phyloP scores from a whole-genome alignment of 2,888 invertebrate genomes.

The Amblyjoppa fuscipennis region DNA sequence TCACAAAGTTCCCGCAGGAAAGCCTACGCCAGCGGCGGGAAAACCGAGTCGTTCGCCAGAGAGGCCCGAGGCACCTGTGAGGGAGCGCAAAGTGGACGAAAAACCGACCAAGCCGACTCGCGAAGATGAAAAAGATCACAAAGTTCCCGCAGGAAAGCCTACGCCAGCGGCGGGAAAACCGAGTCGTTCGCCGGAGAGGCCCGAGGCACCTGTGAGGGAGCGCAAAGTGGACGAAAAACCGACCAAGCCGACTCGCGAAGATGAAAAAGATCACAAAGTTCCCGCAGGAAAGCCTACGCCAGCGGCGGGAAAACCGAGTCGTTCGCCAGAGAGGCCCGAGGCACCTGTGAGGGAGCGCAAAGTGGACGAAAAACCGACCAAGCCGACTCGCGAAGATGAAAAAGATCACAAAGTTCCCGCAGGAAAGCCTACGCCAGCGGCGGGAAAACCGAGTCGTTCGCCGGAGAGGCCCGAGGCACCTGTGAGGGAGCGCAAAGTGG shows the following conservation, averaged over 20 bases:
- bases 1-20: too few relatives aligned
- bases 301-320: conserved; percentile 45
- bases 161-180: conserved; percentile 78
- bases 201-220: conserved; percentile 46
- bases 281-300: conserved; percentile 37
- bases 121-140: too few relatives aligned
- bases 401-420: too few relatives aligned
- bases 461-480: conserved; percentile 46
- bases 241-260: too few relatives aligned
- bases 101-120: too few relatives aligned
- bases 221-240: conserved; percentile 17
- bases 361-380: not conserved
- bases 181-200: conserved; percentile 67
- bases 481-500: conserved; percentile 46
- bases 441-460: conserved; percentile 76
- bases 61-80: too few relatives aligned
- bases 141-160: conserved; percentile 59
- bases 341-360: conserved; percentile 46
- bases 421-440: conserved; percentile 73
- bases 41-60: too few relatives aligned
- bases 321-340: conserved; percentile 47
- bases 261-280: conserved; percentile 20
- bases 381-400: too few relatives aligned
- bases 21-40: too few relatives aligned
- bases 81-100: too few relatives aligned